Evolutionary conservation across 2,797 vertebrate species (phyloP), one percentile per base, ranked within the genome.

Genomic region (Mico argentatus): DNA sequence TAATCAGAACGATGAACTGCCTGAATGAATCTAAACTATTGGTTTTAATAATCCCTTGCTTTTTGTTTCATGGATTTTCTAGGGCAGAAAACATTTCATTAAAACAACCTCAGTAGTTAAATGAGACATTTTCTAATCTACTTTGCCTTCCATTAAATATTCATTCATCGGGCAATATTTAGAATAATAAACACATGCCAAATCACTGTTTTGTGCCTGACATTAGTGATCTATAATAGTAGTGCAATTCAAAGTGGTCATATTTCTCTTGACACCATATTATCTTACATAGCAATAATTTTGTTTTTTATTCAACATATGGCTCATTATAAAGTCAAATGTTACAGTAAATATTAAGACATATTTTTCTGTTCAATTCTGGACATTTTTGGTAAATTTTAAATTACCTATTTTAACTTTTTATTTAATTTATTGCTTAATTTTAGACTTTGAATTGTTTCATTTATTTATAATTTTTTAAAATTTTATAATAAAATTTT

Each of bases 41-140:
- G 22, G 20, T 86, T 85, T 93, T 84, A 64, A 75, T 91, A 36
- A 61, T 70, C 22, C 5, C 0, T 87, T 84, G 15, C 19, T 94
- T 84, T 87, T 52, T 61, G 5, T 90, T 94, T 39, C 50, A 61
- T 13, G 83, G 61, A 67, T 90, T 84, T 57, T 59, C 64, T 52
- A 52, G 14, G 5, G 46, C 2, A 96, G 72, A 98, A 98, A 97
- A 95, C 33, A 88, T 39, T 91, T 98, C 87, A 97, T 98, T 98
- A 98, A 97, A 97, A 83, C 94, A 97, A 76, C 96, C 97, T 97
- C 96, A 98, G 92, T 92, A 36, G 59, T 50, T 97, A 96, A 98
- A 77, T 36, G 86, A 81, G 44, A 20, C 50, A 83, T 75, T 97
- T 95, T 73, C 67, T 93, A 94, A 93, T 90, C 4, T 39, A 86